These are phyloP conservation scores for Manis javanica DNA, from an alignment of 2,797 vertebrate species.

Conservation along the genomic window DNA sequence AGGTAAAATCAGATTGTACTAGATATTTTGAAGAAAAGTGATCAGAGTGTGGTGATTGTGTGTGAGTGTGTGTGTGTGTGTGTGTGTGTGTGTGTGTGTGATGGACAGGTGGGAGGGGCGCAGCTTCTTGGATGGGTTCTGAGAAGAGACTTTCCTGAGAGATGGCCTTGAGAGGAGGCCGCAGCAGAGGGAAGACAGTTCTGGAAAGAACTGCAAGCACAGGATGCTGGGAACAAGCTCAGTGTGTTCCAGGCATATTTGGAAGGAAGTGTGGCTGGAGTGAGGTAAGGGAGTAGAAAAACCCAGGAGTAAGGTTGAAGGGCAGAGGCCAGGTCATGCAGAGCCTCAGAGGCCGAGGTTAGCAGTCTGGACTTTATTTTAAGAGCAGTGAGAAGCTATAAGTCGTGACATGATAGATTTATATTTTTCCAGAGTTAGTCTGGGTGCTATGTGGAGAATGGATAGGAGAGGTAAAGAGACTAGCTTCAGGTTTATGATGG, in stretches of 20 bases:
- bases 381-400: neutral
- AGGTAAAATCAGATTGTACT: neutral
- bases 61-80: neutral
- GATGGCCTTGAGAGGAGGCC: neutral
- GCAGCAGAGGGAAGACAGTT: neutral
- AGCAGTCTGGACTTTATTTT: neutral
- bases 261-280: neutral
- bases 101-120: neutral
- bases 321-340: neutral
- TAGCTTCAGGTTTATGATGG: neutral
- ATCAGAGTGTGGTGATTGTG: neutral
- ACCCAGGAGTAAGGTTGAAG: neutral
- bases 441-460: neutral
- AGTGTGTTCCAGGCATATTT: neutral
- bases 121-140: neutral
- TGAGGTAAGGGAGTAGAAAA: neutral
- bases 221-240: neutral
- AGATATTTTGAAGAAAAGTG: neutral
- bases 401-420: neutral
- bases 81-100: neutral
- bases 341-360: neutral
- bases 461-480: neutral
- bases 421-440: neutral
- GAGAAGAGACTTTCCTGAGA: neutral
- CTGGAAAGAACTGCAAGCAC: neutral